Evolutionary conservation across 2,888 invertebrate genomes (phyloP), one percentile per base, ranked within the genome.

Genomic region (Nomada lathburiana): DNA sequence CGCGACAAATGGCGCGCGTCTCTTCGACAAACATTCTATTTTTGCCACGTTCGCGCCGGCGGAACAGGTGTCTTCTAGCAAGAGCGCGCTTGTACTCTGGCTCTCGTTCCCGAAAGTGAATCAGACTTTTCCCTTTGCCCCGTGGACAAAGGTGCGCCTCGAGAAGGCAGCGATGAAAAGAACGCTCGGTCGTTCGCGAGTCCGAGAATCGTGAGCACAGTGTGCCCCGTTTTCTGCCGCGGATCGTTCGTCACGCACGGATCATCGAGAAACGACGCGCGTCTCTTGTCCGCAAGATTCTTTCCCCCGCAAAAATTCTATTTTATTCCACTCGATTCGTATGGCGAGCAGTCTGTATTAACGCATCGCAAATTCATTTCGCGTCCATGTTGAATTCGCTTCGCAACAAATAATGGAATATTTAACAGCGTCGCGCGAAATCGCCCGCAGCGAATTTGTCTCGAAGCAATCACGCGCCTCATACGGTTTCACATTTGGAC

Each of bases 1-100:
- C 80, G 26, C 82, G 85, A 86, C 88, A 86, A 89, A 86, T 83
- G 86, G 89, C 86, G 80, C 80, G 82, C 81, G 84, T 86, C 88
- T 78, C 83, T 80, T 83, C 86, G 87, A 85, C 87, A 86, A 88
- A 86, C 80, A 77, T 77, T 71, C 88, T 85, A 85, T 88, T 85
- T 78, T 76, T 52, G 82, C 68, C 80, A 44, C 52, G 71, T 80
- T 59, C 62, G 67, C 72, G 67, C 57, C 59, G 69, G n/a, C n/a
- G 26, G 63, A 86, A 86, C 87, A 87, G 88, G 88, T 87, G 87
- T 88, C 80, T 65, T 64, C 71, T 76, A 59, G 71, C 81, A 82
- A 83, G 73, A 70, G 53, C 23, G 57, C 42, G 52, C 63, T 69
- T 60, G 71, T 69, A 70, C 57, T 57, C 20, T 52, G 70, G 26